Evolutionary conservation across 2,797 vertebrate genomes (phyloP).

Genomic region (Dallia pectoralis): DNA sequence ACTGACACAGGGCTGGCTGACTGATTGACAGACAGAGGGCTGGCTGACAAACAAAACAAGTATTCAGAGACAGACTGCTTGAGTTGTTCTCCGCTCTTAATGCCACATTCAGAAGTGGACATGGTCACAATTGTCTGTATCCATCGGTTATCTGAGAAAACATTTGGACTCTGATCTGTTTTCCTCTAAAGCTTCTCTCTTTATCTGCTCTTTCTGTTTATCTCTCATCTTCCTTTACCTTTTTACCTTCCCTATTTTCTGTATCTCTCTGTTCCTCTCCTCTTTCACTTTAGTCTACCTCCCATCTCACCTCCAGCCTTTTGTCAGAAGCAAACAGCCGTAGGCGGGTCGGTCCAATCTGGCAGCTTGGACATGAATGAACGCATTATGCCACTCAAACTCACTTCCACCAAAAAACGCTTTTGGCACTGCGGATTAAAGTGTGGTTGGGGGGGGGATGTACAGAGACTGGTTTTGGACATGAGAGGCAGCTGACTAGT

Average conservation of each 20-base stretch:
- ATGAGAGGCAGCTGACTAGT: neutral
- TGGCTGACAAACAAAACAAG: too few relatives aligned
- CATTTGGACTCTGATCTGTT: neutral
- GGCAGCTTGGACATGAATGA: slow-evolving; percentile 27
- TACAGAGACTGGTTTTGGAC: neutral
- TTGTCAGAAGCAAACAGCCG: neutral
- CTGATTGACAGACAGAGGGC: too few relatives aligned
- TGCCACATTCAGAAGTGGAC: neutral
- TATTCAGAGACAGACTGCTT: neutral
- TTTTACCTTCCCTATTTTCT: neutral
- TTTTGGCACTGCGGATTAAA: neutral
- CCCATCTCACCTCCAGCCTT: neutral
- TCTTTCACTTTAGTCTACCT: neutral
- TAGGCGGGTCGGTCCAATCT: slow-evolving; percentile 6
- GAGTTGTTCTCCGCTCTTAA: neutral
- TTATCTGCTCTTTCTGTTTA: neutral
- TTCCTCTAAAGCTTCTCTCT: neutral
- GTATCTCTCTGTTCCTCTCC: neutral
- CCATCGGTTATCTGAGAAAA: neutral
- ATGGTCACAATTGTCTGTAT: slow-evolving; percentile 3
- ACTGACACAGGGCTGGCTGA: too few relatives aligned
- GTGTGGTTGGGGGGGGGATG: neutral
- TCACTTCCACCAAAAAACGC: neutral
- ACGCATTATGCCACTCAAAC: slow-evolving; percentile 7
- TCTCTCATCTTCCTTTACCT: neutral